phyloP scores from a whole-genome alignment of 1,140 invertebrate genomes.

The Nomia melanderi region DNA sequence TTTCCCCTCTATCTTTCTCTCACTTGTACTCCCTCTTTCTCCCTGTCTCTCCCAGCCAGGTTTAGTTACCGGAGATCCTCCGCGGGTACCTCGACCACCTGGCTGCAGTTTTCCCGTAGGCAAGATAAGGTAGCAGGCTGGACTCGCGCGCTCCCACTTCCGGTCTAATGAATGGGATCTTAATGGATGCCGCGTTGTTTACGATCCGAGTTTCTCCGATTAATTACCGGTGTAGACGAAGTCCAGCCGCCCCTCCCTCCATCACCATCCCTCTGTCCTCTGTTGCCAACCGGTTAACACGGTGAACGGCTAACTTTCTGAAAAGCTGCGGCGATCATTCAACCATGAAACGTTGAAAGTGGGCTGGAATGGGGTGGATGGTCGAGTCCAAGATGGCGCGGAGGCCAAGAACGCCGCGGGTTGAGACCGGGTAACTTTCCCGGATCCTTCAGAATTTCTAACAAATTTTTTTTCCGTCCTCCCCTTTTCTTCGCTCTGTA shows the following conservation, averaged over 20 bases:
- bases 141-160: constrained; percentile 63
- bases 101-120: constrained; percentile 31
- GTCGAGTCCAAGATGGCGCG: constrained; percentile 20
- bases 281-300: constrained; percentile 59
- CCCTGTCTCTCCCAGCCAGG: neutral
- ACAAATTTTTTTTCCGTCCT: constrained; percentile 51
- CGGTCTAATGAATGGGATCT: constrained; percentile 73
- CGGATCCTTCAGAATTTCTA: constrained; percentile 54
- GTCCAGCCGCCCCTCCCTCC: too few relatives aligned
- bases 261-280: too few relatives aligned
- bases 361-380: too few relatives aligned
- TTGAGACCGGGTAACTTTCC: constrained; percentile 34
- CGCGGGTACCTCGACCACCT: constrained; percentile 46
- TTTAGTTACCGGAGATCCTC: constrained; percentile 33
- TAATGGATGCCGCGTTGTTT: constrained; percentile 75
- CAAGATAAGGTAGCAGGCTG: constrained; percentile 25
- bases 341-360: constrained; percentile 42
- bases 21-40: too few relatives aligned
- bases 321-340: constrained; percentile 46
- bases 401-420: constrained; percentile 8
- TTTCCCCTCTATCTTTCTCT: too few relatives aligned
- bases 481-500: neutral
- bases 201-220: constrained; percentile 75
- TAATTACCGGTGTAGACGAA: constrained; percentile 68
- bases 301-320: constrained; percentile 64